Evolutionary conservation across 2,888 invertebrate species (phyloP), one percentile per base, ranked within the genome.

Genomic region (Kuschelorhynchus macadamiae): DNA sequence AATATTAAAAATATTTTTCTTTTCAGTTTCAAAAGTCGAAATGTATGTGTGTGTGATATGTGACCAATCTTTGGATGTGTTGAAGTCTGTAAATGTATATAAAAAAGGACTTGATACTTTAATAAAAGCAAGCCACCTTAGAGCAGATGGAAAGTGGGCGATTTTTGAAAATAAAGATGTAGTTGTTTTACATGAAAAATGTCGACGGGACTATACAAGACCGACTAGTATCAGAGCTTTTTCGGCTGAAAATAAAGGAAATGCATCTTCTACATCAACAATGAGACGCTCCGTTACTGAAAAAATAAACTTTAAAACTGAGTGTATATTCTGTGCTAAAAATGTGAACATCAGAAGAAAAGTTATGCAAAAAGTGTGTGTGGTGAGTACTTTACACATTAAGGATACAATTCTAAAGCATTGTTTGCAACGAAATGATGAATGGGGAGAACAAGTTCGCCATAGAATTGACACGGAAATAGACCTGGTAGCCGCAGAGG

Each of bases 391-490:
- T n/a, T 11, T 36, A 11, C 11, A 4, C 36, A 36, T 36, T 36
- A 36, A 36, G 36, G 36, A 36, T 3, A 36, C 36, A 36, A 36
- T 36, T 36, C 11, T 36, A 12, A 36, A 36, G 36, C 36, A 36
- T 12, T 7, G 36, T 11, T 12, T 36, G 11, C 36, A 12, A 36
- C 3, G 36, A 36, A 36, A 36, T 36, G 36, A 36, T 36, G 36
- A 36, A 36, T 36, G 36, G 36, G 36, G 36, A 36, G 5, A 7
- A 36, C 11, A 36, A 36, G 36, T 36, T 36, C 36, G 36, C 12
- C 36, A 36, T 36, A 4, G 36, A 36, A 36, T 36, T 36, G 36
- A 3, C 5, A 12, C 36, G 3, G 36, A 36, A 36, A 11, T 36
- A 7, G 11, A 36, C 11, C 36, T 36, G 3, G 12, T 36, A 11